Evolutionary conservation across 2,113 vertebrate genomes (phyloP).

Genomic region (Dissostichus mawsoni): DNA sequence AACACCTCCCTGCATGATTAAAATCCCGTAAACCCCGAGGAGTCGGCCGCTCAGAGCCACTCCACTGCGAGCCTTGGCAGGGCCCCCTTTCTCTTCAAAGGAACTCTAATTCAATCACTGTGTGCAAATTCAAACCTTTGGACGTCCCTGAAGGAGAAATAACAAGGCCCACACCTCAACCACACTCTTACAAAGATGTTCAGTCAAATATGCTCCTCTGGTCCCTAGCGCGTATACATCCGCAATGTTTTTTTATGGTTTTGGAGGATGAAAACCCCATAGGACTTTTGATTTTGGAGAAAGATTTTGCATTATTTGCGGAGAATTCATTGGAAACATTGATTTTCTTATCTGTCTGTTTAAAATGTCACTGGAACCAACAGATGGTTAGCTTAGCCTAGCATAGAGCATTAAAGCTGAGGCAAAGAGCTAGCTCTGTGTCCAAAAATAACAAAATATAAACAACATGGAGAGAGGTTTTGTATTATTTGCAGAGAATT

Average conservation of each 20-base stretch:
- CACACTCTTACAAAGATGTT: slow-evolving; percentile 29
- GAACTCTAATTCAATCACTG: slow-evolving; percentile 81
- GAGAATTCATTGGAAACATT: not conserved
- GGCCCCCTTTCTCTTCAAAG: slow-evolving; percentile 68
- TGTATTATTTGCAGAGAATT: not conserved
- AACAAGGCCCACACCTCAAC: slow-evolving; percentile 52
- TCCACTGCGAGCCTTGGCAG: slow-evolving; percentile 55
- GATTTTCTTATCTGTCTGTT: not conserved
- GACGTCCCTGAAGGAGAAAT: slow-evolving; percentile 64
- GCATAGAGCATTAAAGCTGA: not conserved
- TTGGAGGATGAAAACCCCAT: not conserved
- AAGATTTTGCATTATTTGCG: not conserved
- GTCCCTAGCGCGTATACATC: slow-evolving; percentile 11
- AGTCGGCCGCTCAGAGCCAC: slow-evolving; percentile 48
- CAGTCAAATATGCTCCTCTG: slow-evolving; percentile 16
- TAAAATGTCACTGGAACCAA: not conserved
- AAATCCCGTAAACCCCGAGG: slow-evolving; percentile 66
- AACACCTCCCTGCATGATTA: slow-evolving; percentile 71
- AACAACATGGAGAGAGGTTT: slow-evolving; percentile 2
- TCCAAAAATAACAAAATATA: not conserved
- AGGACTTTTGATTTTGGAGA: not conserved
- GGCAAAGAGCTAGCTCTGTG: not conserved
- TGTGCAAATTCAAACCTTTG: slow-evolving; percentile 81
- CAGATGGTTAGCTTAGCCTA: not conserved
- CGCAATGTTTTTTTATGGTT: slow-evolving; percentile 1